phyloP scores from a whole-genome alignment of 2,797 vertebrate species.

The Siniperca scherzeri region DNA sequence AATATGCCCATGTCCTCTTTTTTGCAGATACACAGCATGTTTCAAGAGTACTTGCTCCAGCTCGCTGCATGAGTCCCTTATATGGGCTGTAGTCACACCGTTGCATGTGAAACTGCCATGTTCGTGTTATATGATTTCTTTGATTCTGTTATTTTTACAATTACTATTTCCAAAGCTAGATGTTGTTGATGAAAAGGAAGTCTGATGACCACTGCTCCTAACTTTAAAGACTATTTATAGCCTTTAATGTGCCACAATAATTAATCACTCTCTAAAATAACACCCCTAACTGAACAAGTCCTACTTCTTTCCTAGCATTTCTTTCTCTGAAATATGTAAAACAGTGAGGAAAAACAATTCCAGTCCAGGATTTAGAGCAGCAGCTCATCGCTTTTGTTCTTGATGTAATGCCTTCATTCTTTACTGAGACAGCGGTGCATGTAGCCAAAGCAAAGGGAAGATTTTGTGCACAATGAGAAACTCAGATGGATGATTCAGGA shows the following conservation, averaged over 20 bases:
- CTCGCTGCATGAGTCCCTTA: slow-evolving; percentile 16
- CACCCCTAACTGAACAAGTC: slow-evolving; percentile 7
- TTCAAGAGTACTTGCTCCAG: neutral
- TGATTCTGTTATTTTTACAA: neutral
- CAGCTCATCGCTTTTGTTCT: slow-evolving; percentile 60
- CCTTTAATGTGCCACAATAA: neutral
- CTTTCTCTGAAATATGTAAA: slow-evolving; percentile 31
- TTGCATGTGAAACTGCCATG: neutral
- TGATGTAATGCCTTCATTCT: slow-evolving; percentile 68
- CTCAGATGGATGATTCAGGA: slow-evolving; percentile 52
- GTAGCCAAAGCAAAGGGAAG: slow-evolving; percentile 60
- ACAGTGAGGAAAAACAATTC: slow-evolving; percentile 34
- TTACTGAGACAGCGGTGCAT: slow-evolving; percentile 42
- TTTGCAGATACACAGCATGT: neutral
- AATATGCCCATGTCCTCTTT: slow-evolving; percentile 15
- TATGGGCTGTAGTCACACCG: slow-evolving; percentile 25
- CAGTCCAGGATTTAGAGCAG: slow-evolving; percentile 56
- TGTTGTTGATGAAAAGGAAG: neutral
- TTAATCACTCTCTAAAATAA: neutral
- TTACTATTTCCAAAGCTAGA: slow-evolving; percentile 4
- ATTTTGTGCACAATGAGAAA: slow-evolving; percentile 58
- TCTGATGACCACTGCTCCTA: neutral
- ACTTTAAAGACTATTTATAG: neutral
- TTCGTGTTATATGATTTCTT: neutral
- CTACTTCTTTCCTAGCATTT: slow-evolving; percentile 22